Conservation (phyloP, 1,140 invertebrate species). For the Phocides pigmalion region DNA sequence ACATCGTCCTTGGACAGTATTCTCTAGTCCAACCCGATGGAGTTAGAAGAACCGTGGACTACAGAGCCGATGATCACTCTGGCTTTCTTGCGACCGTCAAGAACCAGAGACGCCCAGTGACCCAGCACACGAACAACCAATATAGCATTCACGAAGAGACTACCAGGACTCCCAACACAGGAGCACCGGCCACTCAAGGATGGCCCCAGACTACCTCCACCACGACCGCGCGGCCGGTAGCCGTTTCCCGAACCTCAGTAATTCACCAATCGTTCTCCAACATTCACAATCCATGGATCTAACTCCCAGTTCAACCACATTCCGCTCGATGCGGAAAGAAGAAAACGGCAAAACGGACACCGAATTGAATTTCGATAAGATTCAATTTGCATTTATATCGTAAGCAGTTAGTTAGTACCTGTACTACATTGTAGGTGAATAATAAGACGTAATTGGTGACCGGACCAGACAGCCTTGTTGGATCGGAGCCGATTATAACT, state of each 20-base stretch:
- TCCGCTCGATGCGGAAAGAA: slow-evolving; percentile 23
- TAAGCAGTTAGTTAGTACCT: slow-evolving; percentile 44
- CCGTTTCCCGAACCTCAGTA: slow-evolving; percentile 56
- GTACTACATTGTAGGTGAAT: slow-evolving; percentile 40
- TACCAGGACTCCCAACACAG: slow-evolving; percentile 40
- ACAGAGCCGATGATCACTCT: slow-evolving; percentile 80
- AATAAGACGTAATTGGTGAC: slow-evolving; percentile 52
- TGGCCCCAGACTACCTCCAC: slow-evolving; percentile 46
- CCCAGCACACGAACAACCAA: slow-evolving; percentile 38
- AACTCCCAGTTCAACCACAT: slow-evolving; percentile 33
- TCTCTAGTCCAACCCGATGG: slow-evolving; percentile 87
- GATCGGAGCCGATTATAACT: slow-evolving; percentile 30
- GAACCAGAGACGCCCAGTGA: slow-evolving; percentile 52
- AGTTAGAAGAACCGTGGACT: slow-evolving; percentile 86
- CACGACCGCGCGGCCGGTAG: slow-evolving; percentile 47
- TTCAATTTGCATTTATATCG: slow-evolving; percentile 54
- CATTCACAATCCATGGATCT: slow-evolving; percentile 57
- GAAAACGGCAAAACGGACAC: slow-evolving; percentile 42
- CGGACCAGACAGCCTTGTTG: slow-evolving; percentile 46
- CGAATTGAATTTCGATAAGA: slow-evolving; percentile 40
- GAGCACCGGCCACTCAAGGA: slow-evolving; percentile 45
- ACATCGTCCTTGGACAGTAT: slow-evolving; percentile 86
- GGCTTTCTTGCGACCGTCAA: slow-evolving; percentile 69
- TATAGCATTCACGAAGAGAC: slow-evolving; percentile 44
- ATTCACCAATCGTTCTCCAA: slow-evolving; percentile 50